Evolutionary conservation across 2,113 vertebrate species (phyloP).

Genomic region (Notothenia rossii): DNA sequence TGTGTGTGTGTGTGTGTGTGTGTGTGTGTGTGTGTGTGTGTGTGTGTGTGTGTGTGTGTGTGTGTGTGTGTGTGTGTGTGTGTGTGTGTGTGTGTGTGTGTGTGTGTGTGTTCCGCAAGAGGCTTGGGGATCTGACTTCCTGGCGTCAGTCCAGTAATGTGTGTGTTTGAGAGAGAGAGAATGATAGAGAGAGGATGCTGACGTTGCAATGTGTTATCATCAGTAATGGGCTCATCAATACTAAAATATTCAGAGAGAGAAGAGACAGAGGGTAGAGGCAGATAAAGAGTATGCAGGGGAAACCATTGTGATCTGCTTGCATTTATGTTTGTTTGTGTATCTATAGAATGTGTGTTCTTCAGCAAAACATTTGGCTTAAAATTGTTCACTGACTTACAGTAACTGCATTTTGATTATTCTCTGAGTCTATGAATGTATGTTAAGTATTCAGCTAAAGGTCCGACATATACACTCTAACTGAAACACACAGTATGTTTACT

Average conservation of each 20-base stretch:
- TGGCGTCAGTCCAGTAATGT: neutral
- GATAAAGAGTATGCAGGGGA: constrained; percentile 33
- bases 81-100: no score
- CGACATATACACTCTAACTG: neutral
- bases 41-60: no score
- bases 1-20: constrained; percentile 23
- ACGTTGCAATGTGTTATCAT: constrained; percentile 76
- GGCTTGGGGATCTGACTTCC: no score
- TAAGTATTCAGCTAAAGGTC: neutral
- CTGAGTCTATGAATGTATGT: neutral
- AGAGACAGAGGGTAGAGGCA: neutral
- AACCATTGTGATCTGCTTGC: constrained; percentile 9
- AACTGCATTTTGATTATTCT: constrained; percentile 12
- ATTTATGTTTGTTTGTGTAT: constrained; percentile 24
- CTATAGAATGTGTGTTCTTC: constrained; percentile 6
- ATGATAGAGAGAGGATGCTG: constrained; percentile 70
- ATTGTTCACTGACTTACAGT: constrained; percentile 1
- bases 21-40: no score
- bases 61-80: no score
- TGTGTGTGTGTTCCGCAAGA: no score
- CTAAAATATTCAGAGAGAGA: constrained; percentile 74
- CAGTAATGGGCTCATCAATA: constrained; percentile 84
- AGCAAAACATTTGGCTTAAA: constrained; percentile 30
- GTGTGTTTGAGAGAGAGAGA: constrained; percentile 35
- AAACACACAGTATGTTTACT: neutral